Base-by-base conservation (phyloP, 2,113 vertebrate species). In the Cynopterus brachyotis region DNA sequence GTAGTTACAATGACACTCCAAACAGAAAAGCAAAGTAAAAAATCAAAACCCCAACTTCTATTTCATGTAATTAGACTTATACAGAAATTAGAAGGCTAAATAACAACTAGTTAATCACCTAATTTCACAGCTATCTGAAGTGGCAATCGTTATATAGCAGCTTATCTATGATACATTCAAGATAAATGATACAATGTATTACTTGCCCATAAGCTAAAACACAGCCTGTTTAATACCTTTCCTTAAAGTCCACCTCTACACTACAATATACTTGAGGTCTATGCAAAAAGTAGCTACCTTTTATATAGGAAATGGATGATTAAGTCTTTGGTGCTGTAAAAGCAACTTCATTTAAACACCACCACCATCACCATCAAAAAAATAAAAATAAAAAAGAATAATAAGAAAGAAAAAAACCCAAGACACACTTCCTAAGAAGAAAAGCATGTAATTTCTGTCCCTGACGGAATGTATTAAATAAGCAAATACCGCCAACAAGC, bases 91-190 rank as follows among this genome's bases (percentile, higher is more conserved):
- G 98, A 99, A 99, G 98, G 99, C 99, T 99, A 99, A 99, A 98
- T 98, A 99, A 99, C 98, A 99, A 99, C 99, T 99, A 99, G 99
- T 99, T 99, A 99, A 99, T 99, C 99, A 99, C 99, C 99, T 99
- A 99, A 99, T 99, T 99, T 99, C 99, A 99, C 99, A 99, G 99
- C 99, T 99, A 99, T 99, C 98, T 98, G 99, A 99, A 99, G 99
- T 99, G 99, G 99, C 99, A 99, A 99, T 99, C 99, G 98, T 99
- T 99, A 99, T 99, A 99, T 99, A 99, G 99, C 99, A 99, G 99
- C 99, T 99, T 99, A 99, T 99, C 99, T 99, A 99, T 99, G 99
- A 99, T 99, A 99, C 99, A 99, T 99, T 99, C 99, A 99, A 99
- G 99, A 99, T 99, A 99, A 99, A 99, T 99, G 99, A 99, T 99